Conservation (phyloP, 2,113 vertebrate species). For the Theropithecus gelada region DNA sequence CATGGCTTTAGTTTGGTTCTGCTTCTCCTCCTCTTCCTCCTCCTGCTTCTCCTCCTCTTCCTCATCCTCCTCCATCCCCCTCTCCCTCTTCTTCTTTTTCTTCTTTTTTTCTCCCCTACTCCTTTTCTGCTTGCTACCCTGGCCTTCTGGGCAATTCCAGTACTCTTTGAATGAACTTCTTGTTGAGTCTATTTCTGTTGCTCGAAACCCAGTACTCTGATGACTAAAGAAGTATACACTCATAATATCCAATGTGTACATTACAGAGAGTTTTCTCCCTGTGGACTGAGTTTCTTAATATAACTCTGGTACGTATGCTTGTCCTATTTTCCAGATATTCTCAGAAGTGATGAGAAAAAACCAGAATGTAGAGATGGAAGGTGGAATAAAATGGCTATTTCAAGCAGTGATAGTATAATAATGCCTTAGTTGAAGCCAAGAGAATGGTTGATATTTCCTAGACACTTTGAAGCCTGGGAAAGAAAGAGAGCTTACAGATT, state of each 20-base stretch:
- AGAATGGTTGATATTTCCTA: not conserved
- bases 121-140: not conserved
- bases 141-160: not conserved
- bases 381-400: not conserved
- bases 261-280: not conserved
- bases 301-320: not conserved
- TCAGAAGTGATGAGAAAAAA: not conserved
- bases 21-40: not conserved
- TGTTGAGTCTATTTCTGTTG: not conserved
- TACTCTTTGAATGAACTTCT: not conserved
- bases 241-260: not conserved
- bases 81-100: not conserved
- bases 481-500: not conserved
- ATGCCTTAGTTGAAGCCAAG: not conserved
- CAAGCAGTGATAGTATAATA: not conserved
- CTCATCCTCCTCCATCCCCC: not conserved
- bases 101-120: not conserved
- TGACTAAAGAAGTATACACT: not conserved
- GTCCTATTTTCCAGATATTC: not conserved
- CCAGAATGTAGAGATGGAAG: not conserved
- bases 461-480: not conserved
- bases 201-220: not conserved
- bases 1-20: not conserved
- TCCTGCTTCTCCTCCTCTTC: too few species aligned
- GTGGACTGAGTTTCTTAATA: not conserved